Base-by-base conservation (phyloP, 2,113 vertebrate species). In the Rafetus swinhoei region DNA sequence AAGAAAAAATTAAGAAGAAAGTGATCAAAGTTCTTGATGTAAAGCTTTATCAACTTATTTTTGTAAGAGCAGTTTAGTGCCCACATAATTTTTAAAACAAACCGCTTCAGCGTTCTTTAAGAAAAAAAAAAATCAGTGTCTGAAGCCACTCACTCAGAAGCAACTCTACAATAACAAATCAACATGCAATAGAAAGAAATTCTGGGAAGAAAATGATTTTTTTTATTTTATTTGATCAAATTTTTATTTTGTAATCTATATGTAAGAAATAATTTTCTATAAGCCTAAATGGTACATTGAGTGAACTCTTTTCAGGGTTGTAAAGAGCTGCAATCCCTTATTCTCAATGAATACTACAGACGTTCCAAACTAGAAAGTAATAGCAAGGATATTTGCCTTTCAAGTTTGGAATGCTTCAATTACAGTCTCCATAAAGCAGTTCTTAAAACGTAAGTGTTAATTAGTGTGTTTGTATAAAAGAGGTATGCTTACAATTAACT, bases 51-150 rank as follows among this genome's bases (percentile, higher is more conserved):
- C 45, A 27, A 25, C 85, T 93, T 65, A 79, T 3, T 85, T 79
- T 86, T 81, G 16, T 88, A 8, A 77, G 32, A 54, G 32, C 77
- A 79, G 54, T 35, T 25, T 54, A 79, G 12, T 60, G 86, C 93
- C 84, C 21, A 87, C 82, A 86, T 81, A 76, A 54, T 94, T 93
- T 95, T 91, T 76, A 93, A 89, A 90, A 45, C 29, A 85, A 90
- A 83, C 52, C 7, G 83, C 81, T 92, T 93, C 82, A 69, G n/a
- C 7, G 62, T 69, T 69, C 29, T 69, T 69, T 35, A 18, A 69
- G 65, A 4, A 69, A n/a, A 69, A 60, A 69, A 69, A 69, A 69
- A 59, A 59, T 59, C 45, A 45, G 9, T 93, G 88, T 85, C 90
- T 95, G 89, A n/a, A 69, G 87, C 72, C 39, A 45, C 3, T 50